A percentile compares a stretch with the other conserved stretches of the same genome.
These are phyloP conservation scores for Cataglyphis rosenhaueri DNA, from an alignment of 2,888 invertebrate species.

Conservation along the genomic window DNA sequence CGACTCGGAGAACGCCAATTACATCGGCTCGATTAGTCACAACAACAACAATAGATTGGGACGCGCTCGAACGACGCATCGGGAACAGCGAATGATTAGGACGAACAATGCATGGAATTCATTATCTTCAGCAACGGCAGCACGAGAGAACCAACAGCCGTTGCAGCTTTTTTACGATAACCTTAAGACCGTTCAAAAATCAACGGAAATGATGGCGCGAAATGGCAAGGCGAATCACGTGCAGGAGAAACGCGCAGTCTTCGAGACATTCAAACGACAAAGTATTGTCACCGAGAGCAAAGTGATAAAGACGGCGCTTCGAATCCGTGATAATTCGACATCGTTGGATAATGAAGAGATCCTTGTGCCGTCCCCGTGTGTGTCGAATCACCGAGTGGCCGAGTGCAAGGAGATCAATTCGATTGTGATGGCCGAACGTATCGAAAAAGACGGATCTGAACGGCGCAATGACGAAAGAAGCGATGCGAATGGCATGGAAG, in stretches of 20 bases:
- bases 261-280: slow-evolving; percentile 80
- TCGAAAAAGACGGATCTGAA: slow-evolving; percentile 67
- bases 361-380: neutral
- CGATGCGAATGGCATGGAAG: neutral
- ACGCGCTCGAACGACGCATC: slow-evolving; percentile 66
- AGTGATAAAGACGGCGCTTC: slow-evolving; percentile 79
- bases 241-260: slow-evolving; percentile 78
- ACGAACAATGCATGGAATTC: slow-evolving; percentile 81
- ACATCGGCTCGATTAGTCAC: slow-evolving; percentile 67
- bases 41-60: slow-evolving; percentile 72
- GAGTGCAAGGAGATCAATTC: neutral
- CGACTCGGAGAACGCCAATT: slow-evolving; percentile 78
- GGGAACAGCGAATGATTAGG: slow-evolving; percentile 77
- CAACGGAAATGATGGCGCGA: slow-evolving; percentile 56
- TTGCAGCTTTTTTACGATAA: slow-evolving; percentile 81
- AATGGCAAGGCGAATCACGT: slow-evolving; percentile 69
- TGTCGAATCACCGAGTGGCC: neutral
- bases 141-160: slow-evolving; percentile 73
- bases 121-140: slow-evolving; percentile 69
- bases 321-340: slow-evolving; percentile 79
- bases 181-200: slow-evolving; percentile 72
- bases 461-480: slow-evolving; percentile 73
- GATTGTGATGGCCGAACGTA: slow-evolving; percentile 14
- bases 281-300: slow-evolving; percentile 81
- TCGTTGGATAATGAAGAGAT: slow-evolving; percentile 39